These are phyloP conservation scores for Tonatia bakeri DNA, from an alignment of 2,113 vertebrate genomes.

Conservation along the genomic window DNA sequence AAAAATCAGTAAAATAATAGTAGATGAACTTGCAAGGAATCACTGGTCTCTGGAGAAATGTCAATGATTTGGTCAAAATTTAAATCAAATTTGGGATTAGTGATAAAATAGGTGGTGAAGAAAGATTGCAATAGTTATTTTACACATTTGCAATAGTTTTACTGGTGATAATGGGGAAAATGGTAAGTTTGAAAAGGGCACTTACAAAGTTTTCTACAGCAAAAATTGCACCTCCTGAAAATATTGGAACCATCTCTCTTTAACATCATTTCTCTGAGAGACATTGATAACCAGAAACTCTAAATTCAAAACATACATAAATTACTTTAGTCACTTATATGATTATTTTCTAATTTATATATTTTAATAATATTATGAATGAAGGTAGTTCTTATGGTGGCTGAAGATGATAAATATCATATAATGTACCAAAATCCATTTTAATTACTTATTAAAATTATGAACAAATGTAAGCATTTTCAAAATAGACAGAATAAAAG, in stretches of 20 bases:
- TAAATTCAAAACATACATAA: neutral
- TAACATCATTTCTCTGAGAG: neutral
- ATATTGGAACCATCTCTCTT: neutral
- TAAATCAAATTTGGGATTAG: neutral
- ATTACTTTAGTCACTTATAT: neutral
- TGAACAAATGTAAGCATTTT: conserved; percentile 21
- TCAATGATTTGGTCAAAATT: neutral
- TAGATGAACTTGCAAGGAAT: neutral
- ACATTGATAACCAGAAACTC: neutral
- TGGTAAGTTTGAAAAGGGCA: neutral
- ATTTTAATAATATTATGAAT: neutral
- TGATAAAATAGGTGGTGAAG: neutral
- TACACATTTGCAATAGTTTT: neutral
- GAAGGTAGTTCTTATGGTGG: neutral
- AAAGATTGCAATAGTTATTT: neutral
- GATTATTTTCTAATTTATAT: neutral
- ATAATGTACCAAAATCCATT: neutral
- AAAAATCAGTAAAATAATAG: neutral
- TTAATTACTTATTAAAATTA: conserved; percentile 26
- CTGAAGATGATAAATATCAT: neutral
- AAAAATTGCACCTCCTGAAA: neutral
- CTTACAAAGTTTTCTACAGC: neutral
- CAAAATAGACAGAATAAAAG: conserved; percentile 52
- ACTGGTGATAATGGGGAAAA: neutral
- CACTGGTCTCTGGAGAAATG: neutral